Evolutionary conservation across 1,140 invertebrate species (phyloP).

Genomic region (Phocides pigmalion): DNA sequence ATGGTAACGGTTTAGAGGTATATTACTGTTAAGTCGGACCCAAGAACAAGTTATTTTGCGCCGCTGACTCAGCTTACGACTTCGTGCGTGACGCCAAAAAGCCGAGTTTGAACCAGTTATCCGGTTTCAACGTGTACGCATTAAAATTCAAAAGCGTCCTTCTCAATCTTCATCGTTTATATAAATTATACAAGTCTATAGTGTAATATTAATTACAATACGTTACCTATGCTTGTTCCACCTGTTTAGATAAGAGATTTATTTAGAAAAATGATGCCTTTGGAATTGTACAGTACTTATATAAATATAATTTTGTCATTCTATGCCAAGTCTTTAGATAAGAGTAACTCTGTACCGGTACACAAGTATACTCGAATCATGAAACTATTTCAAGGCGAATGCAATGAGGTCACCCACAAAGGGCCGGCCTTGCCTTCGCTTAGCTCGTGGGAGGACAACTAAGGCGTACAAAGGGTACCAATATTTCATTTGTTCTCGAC

Average conservation of each 20-base stretch:
- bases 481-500: not conserved
- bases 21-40: conserved; percentile 66
- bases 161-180: conserved; percentile 15
- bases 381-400: conserved; percentile 80
- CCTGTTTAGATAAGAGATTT: not conserved
- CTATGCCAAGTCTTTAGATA: conserved; percentile 64
- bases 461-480: conserved; percentile 27
- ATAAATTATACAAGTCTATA: no score
- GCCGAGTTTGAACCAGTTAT: conserved; percentile 40
- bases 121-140: conserved; percentile 39
- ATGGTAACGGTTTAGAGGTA: conserved; percentile 66
- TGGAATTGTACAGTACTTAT: not conserved
- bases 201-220: no score
- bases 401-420: conserved; percentile 77
- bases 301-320: conserved; percentile 33
- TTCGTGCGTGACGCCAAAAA: conserved; percentile 50
- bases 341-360: conserved; percentile 46
- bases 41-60: conserved; percentile 72
- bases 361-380: conserved; percentile 62
- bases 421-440: conserved; percentile 75
- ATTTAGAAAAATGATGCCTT: not conserved
- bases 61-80: conserved; percentile 50
- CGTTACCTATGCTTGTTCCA: no score
- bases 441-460: conserved; percentile 61
- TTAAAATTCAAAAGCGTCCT: conserved; percentile 24